phyloP scores from a whole-genome alignment of 2,113 vertebrate genomes.

The Nematolebias whitei region DNA sequence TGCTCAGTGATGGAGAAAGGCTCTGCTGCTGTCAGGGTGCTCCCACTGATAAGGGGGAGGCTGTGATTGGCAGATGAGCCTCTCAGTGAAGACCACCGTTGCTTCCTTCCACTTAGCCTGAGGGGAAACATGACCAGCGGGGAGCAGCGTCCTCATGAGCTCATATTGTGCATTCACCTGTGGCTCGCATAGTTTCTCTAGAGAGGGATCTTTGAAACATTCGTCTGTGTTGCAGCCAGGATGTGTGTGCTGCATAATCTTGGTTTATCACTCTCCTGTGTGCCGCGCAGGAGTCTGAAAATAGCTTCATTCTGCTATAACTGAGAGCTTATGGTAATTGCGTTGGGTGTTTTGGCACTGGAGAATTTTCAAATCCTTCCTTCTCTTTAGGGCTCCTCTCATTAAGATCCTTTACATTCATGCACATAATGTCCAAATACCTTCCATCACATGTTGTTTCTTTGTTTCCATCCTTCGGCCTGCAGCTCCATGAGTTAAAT shows the following conservation, averaged over 20 bases:
- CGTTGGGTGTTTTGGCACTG: constrained; percentile 49
- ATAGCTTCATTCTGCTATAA: constrained; percentile 54
- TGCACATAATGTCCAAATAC: constrained; percentile 42
- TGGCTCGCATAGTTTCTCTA: not conserved
- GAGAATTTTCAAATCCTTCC: constrained; percentile 57
- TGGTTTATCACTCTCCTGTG: constrained; percentile 23
- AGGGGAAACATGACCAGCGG: constrained; percentile 20
- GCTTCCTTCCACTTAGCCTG: constrained; percentile 41
- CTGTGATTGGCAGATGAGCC: constrained; percentile 67
- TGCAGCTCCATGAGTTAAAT: constrained; percentile 59
- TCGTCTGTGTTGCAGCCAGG: not conserved
- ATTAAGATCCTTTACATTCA: constrained; percentile 62
- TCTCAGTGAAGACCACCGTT: constrained; percentile 18
- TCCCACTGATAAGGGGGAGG: constrained; percentile 51
- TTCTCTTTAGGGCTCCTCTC: constrained; percentile 59
- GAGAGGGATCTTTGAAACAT: not conserved
- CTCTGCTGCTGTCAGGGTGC: constrained; percentile 52
- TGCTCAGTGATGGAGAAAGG: constrained; percentile 71
- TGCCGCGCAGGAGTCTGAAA: constrained; percentile 29
- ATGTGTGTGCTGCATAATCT: constrained; percentile 10
- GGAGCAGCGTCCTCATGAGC: constrained; percentile 36
- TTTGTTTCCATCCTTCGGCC: constrained; percentile 30
- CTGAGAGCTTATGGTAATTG: constrained; percentile 68
- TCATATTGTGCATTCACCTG: constrained; percentile 22
- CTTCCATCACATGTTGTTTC: constrained; percentile 38